Evolutionary conservation across 2,888 invertebrate genomes (phyloP), one percentile per base, ranked within the genome.

Genomic region (Pollenia griseotomentosa): DNA sequence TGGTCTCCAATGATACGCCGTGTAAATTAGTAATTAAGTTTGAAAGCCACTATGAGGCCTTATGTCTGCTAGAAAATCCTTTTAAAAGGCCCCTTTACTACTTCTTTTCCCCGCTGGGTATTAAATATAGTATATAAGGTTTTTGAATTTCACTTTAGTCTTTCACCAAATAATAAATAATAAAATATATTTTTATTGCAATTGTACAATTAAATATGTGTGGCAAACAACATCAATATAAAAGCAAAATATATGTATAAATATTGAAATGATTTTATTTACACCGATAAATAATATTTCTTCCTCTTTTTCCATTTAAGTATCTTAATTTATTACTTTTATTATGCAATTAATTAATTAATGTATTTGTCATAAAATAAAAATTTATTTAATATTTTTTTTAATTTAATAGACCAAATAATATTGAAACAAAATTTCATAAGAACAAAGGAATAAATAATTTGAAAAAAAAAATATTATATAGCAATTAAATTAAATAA

Each of bases 301-400:
- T 63, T 42, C 42, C 42, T 63, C 42, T 19, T 16, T 48, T 66
- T 23, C 16, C 33, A 55, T 74, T 59, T 59, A 61, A 61, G 59
- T 46, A 44, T 59, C 59, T 40, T 74, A 61, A 74, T 74, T 74
- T 23, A 74, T 59, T 61, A 61, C 16, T 23, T 61, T 74, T 61
- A 10, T 44, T 71, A 44, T 55, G 48, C 16, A 14, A 46, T 46
- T 71, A 71, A 71, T 74, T 61, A 74, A 61, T 74, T 61, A 61
- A 61, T 61, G 48, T 59, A 61, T 61, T 71, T 61, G 48, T 59
- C 46, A 33, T 46, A n/a, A 74, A 74, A 48, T 74, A 23, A 33
- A 46, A 46, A 33, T 46, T 59, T 59, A 33, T 33, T 33, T 6
- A 33, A 33, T 33, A 33, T 33, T 33, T 6, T n/a, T 6, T 6